Conservation (phyloP, 2,888 invertebrate genomes). For the Apodemia hepburni region DNA sequence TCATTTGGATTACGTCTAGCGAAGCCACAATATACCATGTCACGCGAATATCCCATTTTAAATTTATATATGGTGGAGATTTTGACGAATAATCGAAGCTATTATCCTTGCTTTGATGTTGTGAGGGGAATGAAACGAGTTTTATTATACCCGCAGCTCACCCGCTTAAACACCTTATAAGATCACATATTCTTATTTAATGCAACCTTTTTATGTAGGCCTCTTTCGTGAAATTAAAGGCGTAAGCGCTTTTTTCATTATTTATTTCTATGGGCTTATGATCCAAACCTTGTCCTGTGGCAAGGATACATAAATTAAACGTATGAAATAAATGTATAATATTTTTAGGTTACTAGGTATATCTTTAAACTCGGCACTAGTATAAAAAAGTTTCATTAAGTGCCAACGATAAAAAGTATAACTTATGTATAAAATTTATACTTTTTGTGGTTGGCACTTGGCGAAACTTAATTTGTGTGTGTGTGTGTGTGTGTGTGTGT, state of each 20-base stretch:
- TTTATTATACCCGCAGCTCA: slow-evolving; percentile 7
- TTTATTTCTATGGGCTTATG: no score
- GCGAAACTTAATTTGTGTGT: no score
- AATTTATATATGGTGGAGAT: slow-evolving; percentile 41
- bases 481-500: no score
- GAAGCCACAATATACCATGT: slow-evolving; percentile 38
- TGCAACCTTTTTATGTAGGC: slow-evolving; percentile 4
- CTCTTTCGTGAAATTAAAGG: slow-evolving; percentile 6
- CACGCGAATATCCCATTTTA: slow-evolving; percentile 40
- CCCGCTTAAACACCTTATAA: slow-evolving; percentile 12
- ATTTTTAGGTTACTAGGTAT: no score
- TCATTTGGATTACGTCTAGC: slow-evolving; percentile 63
- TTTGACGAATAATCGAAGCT: slow-evolving; percentile 32
- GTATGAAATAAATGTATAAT: no score
- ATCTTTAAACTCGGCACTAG: no score
- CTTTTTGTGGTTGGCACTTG: no score
- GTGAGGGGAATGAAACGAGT: slow-evolving; percentile 11
- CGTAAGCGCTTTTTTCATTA: slow-evolving; percentile 1
- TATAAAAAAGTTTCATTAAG: no score
- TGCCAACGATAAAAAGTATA: no score
- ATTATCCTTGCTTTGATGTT: slow-evolving; percentile 13
- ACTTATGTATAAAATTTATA: no score
- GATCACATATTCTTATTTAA: slow-evolving; percentile 8
- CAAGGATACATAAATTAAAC: no score
- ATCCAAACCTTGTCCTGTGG: no score